Evolutionary conservation across 2,797 vertebrate genomes (phyloP).

Genomic region (Spizella passerina): DNA sequence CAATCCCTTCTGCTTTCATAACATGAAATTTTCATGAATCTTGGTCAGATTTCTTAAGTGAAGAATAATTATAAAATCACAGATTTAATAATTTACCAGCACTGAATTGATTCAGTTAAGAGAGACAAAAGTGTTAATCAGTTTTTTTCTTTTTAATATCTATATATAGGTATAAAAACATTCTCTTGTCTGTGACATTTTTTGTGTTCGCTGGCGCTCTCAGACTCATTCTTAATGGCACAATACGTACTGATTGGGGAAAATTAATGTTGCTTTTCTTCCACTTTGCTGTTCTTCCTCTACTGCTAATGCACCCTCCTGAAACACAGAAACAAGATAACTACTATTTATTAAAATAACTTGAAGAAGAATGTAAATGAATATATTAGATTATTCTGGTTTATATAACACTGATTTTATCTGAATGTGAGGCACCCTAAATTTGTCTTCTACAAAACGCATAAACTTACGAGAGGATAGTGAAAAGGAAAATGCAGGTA

Average conservation of each 20-base stretch:
- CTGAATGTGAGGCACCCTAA: neutral
- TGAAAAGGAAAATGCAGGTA: neutral
- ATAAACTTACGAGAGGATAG: neutral
- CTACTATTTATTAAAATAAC: neutral
- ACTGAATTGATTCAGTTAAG: neutral
- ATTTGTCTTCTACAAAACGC: neutral
- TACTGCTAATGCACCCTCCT: neutral
- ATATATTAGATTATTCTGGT: neutral
- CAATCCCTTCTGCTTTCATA: neutral
- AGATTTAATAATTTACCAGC: neutral
- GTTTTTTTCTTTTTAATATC: neutral
- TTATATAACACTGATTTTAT: neutral
- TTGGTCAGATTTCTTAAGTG: neutral
- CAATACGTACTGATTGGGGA: neutral
- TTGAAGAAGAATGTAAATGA: neutral
- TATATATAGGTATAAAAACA: neutral
- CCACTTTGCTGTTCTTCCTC: neutral
- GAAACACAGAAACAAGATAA: neutral
- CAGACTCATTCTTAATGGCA: neutral
- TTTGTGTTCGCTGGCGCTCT: neutral
- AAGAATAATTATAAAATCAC: neutral
- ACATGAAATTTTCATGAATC: neutral
- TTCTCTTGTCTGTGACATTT: accelerated
- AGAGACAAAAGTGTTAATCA: neutral
- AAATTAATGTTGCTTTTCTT: neutral